phyloP scores from a whole-genome alignment of 2,888 invertebrate genomes.

The Troides helena region DNA sequence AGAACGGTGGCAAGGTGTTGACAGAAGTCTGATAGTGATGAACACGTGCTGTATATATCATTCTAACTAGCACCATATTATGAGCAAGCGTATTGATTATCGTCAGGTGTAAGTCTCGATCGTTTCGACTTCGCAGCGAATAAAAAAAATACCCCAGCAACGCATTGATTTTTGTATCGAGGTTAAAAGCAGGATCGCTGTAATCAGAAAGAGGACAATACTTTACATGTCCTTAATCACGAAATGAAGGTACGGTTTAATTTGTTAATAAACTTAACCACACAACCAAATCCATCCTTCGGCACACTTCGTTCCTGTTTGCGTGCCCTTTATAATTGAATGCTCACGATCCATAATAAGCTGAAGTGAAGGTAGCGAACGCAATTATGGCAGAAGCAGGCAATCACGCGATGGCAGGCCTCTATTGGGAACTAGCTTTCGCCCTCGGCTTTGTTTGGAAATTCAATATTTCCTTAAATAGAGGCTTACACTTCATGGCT shows the following conservation, averaged over 20 bases:
- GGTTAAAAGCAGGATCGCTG: too few relatives aligned
- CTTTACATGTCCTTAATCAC: background rate
- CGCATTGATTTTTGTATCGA: too few relatives aligned
- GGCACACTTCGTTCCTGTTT: slow-evolving; percentile 3
- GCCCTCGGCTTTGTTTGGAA: slow-evolving; percentile 1
- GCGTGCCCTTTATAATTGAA: slow-evolving; percentile 29
- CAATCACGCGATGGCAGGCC: slow-evolving; percentile 26
- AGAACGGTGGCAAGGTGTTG: too few relatives aligned
- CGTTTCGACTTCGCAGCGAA: too few relatives aligned
- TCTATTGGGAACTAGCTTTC: background rate
- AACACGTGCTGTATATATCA: too few relatives aligned
- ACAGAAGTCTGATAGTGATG: too few relatives aligned
- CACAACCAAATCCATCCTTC: background rate
- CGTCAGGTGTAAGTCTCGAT: too few relatives aligned
- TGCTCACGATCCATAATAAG: slow-evolving; percentile 31
- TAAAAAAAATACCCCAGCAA: too few relatives aligned
- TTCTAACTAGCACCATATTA: too few relatives aligned
- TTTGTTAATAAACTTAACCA: background rate
- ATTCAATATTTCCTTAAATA: background rate
- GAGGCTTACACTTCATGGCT: background rate
- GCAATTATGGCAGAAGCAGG: slow-evolving; percentile 26
- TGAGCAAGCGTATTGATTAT: too few relatives aligned
- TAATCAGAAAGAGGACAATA: too few relatives aligned
- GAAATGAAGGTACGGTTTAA: background rate
- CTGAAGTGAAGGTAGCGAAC: slow-evolving; percentile 26